Percentiles rank a stretch among this genome's conserved stretches.
phyloP scores from a whole-genome alignment of 2,888 invertebrate genomes.

The Ormyrus labotus region DNA sequence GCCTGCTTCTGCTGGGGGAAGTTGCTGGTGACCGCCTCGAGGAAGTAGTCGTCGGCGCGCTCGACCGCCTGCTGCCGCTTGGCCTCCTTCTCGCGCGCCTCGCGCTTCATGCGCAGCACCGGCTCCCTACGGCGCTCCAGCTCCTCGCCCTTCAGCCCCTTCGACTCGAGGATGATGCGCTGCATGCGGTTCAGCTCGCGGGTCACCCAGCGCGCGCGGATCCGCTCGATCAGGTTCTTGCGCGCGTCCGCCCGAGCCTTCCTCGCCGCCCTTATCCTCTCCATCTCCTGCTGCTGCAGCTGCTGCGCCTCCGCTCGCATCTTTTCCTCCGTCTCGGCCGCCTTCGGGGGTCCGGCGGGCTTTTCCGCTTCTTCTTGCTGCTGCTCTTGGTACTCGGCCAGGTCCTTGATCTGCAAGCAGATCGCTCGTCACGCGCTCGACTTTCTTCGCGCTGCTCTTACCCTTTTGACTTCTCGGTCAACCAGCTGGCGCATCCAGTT shows the following conservation, averaged over 20 bases:
- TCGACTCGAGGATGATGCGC: slow-evolving; percentile 80
- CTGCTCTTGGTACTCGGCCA: slow-evolving; percentile 77
- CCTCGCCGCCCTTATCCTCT: slow-evolving; percentile 1
- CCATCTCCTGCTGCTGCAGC: slow-evolving; percentile 52
- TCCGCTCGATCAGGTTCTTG: slow-evolving; percentile 25
- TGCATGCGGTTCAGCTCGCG: slow-evolving; percentile 82
- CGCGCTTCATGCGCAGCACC: slow-evolving; percentile 79
- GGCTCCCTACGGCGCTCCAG: slow-evolving; percentile 81
- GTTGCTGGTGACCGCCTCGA: slow-evolving; percentile 80
- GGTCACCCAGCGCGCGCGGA: slow-evolving; percentile 76
- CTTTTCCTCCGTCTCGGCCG: slow-evolving; percentile 80
- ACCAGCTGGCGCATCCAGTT: slow-evolving; percentile 68
- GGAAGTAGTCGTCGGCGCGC: slow-evolving; percentile 81
- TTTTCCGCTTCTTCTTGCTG: slow-evolving; percentile 79
- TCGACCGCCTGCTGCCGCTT: slow-evolving; percentile 79
- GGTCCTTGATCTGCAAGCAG: slow-evolving; percentile 77
- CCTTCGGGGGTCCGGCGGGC: slow-evolving; percentile 77
- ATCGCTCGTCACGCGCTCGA: no score
- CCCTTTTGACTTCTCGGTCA: slow-evolving; percentile 63
- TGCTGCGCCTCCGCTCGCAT: slow-evolving; percentile 78
- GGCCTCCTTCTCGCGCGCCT: slow-evolving; percentile 78
- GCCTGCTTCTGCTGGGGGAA: slow-evolving; percentile 78
- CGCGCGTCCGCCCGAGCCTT: slow-evolving; percentile 11
- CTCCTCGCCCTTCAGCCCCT: slow-evolving; percentile 80
- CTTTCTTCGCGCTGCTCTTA: no score